Evolutionary conservation across 2,888 invertebrate species (phyloP), one percentile per base, ranked within the genome.

Genomic region (Lepidochrysops patricia): DNA sequence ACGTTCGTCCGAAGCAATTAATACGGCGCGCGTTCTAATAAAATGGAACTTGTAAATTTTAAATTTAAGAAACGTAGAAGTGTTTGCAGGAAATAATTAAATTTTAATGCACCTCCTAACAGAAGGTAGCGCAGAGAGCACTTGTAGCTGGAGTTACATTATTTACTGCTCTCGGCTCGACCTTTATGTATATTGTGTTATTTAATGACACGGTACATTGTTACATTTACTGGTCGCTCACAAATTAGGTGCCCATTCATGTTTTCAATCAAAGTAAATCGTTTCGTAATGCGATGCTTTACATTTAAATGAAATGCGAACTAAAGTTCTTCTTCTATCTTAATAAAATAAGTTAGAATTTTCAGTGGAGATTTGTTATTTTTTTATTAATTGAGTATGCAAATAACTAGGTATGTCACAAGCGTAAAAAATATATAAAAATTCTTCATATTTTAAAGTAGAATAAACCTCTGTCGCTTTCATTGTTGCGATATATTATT

Each of bases 61-160:
- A 52, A 58, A 52, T 59, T 59, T 37, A 27, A 25, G 58, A 59
- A 37, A 52, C 52, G 26, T 52, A 26, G 15, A 35, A n/a, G 59
- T 59, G 35, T 59, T 59, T 59, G 52, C 35, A 52, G 26, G 35
- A 59, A 59, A 59, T 59, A 59, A 59, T 59, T 52, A 59, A 59
- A 37, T 59, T 52, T 59, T 35, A 59, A 59, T 59, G 59, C 59
- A 59, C 35, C 59, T 52, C 58, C 26, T 50, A 58, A 59, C 35
- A 50, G 26, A 35, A 52, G 58, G 52, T 59, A 35, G 34, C 52
- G 50, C 15, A 26, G 32, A 19, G 35, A 35, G 34, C 52, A 25
- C 35, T 52, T 52, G 58, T 59, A 52, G 37, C 50, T 37, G 26
- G 23, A 59, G 34, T 52, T 58, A 35, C 58, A 37, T 59, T 57